A percentile compares a stretch with the other conserved stretches of the same genome.
Conservation (phyloP, 2,797 vertebrate genomes). For the Anomalospiza imberbis region DNA sequence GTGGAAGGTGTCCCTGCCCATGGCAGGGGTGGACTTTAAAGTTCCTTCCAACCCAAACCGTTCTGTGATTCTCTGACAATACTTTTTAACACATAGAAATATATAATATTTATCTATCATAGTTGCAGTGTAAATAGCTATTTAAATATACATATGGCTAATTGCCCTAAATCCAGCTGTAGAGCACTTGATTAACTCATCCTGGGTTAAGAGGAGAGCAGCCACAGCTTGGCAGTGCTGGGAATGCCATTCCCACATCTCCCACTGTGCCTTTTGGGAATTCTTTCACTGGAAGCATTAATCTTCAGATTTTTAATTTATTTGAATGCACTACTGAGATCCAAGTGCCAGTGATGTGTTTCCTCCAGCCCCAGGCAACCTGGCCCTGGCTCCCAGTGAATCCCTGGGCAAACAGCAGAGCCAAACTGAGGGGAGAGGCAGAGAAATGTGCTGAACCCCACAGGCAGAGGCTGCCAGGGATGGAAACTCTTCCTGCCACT, state of each 20-base stretch:
- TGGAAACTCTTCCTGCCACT: not conserved
- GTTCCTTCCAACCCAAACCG: not conserved
- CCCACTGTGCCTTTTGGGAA: rapidly evolving
- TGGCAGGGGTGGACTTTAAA: not conserved
- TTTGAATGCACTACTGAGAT: rapidly evolving
- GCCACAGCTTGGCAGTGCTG: too few relatives aligned
- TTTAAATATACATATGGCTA: not conserved
- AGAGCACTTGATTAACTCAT: not conserved
- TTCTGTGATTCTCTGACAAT: too few relatives aligned
- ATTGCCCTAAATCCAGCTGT: not conserved
- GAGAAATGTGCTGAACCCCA: not conserved
- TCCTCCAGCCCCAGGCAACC: not conserved
- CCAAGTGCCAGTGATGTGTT: not conserved
- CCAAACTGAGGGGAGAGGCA: not conserved
- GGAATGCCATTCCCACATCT: not conserved
- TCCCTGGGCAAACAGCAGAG: not conserved
- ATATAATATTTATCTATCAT: rapidly evolving
- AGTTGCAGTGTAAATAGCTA: not conserved
- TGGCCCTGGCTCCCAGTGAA: not conserved
- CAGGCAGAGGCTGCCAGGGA: not conserved
- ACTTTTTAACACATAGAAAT: not conserved
- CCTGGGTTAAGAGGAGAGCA: not conserved
- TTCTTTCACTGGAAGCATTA: not conserved
- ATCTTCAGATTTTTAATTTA: not conserved
- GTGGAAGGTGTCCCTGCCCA: not conserved